Evolutionary conservation across 2,888 invertebrate genomes (phyloP).

Genomic region (Lycaena phlaeas): DNA sequence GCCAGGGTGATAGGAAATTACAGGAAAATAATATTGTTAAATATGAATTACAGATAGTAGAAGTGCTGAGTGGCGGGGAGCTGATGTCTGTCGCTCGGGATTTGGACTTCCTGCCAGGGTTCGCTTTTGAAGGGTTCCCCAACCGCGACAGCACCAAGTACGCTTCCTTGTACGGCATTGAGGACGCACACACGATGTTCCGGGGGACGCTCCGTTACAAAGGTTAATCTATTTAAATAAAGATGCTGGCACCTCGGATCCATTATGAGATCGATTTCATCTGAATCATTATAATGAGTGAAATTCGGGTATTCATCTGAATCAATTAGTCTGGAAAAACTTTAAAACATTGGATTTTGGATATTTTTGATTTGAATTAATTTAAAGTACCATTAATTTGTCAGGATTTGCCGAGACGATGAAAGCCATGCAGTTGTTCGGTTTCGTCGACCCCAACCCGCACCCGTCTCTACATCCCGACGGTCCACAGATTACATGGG

Average conservation of each 20-base stretch:
- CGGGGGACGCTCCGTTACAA: constrained; percentile 94
- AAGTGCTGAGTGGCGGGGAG: constrained; percentile 91
- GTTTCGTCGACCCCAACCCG: constrained; percentile 87
- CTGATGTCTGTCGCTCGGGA: constrained; percentile 86
- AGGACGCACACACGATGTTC: constrained; percentile 89
- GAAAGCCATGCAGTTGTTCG: constrained; percentile 88
- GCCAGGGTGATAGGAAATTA: too few relatives aligned
- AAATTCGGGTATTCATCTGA: too few relatives aligned
- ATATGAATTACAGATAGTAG: constrained; percentile 80
- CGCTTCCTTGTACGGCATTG: constrained; percentile 88
- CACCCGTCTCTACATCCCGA: constrained; percentile 94
- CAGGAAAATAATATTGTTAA: too few relatives aligned
- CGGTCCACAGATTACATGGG: constrained; percentile 98
- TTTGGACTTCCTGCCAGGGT: constrained; percentile 95
- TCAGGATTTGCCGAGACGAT: constrained; percentile 91
- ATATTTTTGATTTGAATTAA: too few relatives aligned
- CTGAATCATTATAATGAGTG: too few relatives aligned
- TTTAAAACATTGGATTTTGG: too few relatives aligned
- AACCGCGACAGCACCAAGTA: constrained; percentile 96
- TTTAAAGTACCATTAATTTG: not conserved
- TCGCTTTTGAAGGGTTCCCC: constrained; percentile 96
- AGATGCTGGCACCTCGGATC: too few relatives aligned
- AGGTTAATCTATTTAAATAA: constrained; percentile 51
- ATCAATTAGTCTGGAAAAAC: not conserved
- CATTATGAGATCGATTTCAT: too few relatives aligned